phyloP scores from a whole-genome alignment of 2,888 invertebrate genomes.

The Acleris cristana region DNA sequence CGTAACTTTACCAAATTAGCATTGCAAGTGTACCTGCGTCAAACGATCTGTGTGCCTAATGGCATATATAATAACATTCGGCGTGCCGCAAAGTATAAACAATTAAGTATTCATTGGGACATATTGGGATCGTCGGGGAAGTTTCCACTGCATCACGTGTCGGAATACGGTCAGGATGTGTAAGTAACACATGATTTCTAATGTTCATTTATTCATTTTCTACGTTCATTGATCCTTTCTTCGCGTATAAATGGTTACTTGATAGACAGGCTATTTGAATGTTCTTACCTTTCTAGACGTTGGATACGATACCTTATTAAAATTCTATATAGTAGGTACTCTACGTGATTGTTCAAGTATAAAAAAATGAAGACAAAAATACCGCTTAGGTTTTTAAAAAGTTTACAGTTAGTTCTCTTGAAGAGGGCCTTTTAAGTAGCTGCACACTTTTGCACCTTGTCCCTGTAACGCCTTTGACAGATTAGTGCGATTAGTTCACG shows the following conservation, averaged over 20 bases:
- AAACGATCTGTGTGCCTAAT: constrained; percentile 34
- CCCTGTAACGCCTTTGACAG: no score
- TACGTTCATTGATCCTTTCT: constrained; percentile 27
- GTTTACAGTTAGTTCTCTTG: no score
- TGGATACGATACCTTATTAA: not conserved
- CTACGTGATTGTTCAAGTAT: no score
- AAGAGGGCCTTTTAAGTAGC: not conserved
- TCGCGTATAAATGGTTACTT: constrained; percentile 33
- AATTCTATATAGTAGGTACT: no score
- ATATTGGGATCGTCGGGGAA: constrained; percentile 31
- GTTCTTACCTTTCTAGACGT: constrained; percentile 14
- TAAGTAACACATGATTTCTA: constrained; percentile 22
- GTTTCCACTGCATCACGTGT: constrained; percentile 32
- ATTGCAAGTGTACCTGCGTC: constrained; percentile 50
- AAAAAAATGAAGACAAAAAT: no score
- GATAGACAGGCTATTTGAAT: constrained; percentile 8
- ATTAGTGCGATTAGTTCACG: not conserved
- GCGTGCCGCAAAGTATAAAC: not conserved
- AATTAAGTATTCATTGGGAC: constrained; percentile 34
- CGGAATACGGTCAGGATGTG: constrained; percentile 10
- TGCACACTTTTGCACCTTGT: not conserved
- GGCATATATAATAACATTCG: constrained; percentile 9
- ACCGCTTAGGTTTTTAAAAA: no score
- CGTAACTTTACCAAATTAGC: constrained; percentile 70
- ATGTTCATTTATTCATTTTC: constrained; percentile 30